Conservation (phyloP, 53 echinoderm and acorn worm genomes). For the Luidia sarsii region DNA sequence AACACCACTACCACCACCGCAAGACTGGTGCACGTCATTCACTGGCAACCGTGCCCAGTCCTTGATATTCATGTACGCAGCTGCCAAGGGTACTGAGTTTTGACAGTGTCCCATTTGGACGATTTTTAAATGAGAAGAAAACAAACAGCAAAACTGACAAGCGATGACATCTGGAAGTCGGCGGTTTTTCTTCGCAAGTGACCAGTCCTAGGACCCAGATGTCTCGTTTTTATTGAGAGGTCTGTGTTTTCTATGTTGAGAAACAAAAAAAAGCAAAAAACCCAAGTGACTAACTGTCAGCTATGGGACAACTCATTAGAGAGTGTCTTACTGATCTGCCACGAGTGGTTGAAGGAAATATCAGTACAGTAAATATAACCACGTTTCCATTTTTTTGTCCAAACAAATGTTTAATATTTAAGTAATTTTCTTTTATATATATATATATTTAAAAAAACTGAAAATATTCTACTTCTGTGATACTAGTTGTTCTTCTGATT, state of each 20-base stretch:
- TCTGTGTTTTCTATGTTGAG: conserved; percentile 49
- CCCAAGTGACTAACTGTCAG: background rate
- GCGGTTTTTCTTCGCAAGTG: no score
- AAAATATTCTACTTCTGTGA: conserved; percentile 60
- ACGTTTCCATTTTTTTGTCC: conserved; percentile 40
- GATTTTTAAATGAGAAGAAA: conserved; percentile 23
- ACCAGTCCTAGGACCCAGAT: no score
- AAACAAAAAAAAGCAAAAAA: background rate
- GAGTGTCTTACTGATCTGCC: background rate
- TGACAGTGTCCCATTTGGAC: conserved; percentile 38
- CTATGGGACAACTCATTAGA: conserved; percentile 16
- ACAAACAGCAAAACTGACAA: no score
- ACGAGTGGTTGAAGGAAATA: background rate
- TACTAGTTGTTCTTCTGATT: conserved; percentile 50
- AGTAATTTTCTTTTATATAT: conserved; percentile 61
- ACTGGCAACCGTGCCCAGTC: conserved; percentile 13
- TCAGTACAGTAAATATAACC: conserved; percentile 26
- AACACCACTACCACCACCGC: conserved; percentile 27
- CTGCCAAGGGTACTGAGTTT: conserved; percentile 28
- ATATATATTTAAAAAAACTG: conserved; percentile 57
- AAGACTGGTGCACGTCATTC: background rate
- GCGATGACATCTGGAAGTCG: conserved; percentile 1
- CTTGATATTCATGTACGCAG: conserved; percentile 50
- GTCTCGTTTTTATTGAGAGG: conserved; percentile 37
- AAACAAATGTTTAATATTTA: conserved; percentile 56